A percentile compares a stretch with the other conserved stretches of the same genome.
These are phyloP conservation scores for Zonitis immaculata DNA, from an alignment of 2,888 invertebrate genomes.

Conservation along the genomic window DNA sequence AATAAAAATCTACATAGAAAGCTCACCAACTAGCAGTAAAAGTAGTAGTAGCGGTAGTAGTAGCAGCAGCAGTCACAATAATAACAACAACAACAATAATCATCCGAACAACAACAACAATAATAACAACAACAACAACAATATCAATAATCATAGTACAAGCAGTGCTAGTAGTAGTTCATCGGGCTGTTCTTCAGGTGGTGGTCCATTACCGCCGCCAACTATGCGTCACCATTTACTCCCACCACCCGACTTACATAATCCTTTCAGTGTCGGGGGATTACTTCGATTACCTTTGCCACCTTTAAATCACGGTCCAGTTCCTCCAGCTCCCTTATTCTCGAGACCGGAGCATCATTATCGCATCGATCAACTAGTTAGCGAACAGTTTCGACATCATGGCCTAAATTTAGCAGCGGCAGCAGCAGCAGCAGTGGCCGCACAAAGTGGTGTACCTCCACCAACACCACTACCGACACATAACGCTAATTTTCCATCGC, in stretches of 20 bases:
- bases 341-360: conserved; percentile 75
- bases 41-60: conserved; percentile 22
- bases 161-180: conserved; percentile 52
- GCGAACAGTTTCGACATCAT: conserved; percentile 76
- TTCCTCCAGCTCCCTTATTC: conserved; percentile 69
- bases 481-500: conserved; percentile 56
- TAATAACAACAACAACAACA: conserved; percentile 37
- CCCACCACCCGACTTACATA: conserved; percentile 69
- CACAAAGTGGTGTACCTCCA: conserved; percentile 54
- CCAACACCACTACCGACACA: too few species aligned
- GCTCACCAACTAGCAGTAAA: conserved; percentile 44
- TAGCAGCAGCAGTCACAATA: conserved; percentile 31
- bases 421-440: conserved; percentile 62
- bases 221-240: conserved; percentile 64
- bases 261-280: conserved; percentile 69
- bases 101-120: conserved; percentile 49
- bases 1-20: conserved; percentile 84
- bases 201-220: conserved; percentile 57
- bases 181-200: conserved; percentile 51
- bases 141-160: conserved; percentile 54
- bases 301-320: conserved; percentile 64
- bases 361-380: conserved; percentile 78
- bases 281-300: conserved; percentile 73
- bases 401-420: conserved; percentile 73
- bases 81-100: conserved; percentile 46